phyloP scores from a whole-genome alignment of 2,888 invertebrate genomes.

The Carabus problematicus region DNA sequence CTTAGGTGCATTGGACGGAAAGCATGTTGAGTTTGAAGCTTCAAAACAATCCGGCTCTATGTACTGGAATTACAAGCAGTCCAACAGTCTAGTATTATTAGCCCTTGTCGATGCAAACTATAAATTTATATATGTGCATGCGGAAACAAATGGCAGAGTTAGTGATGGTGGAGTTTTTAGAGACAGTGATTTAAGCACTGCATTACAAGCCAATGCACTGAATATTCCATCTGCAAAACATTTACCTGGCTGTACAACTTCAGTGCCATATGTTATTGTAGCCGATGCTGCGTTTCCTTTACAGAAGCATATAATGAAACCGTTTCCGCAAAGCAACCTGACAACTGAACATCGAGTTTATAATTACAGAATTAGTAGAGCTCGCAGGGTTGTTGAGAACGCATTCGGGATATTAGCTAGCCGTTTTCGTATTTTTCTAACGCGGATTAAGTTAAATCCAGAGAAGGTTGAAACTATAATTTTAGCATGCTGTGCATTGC shows the following conservation, averaged over 20 bases:
- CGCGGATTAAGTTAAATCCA: constrained; percentile 1
- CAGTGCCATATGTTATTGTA: not conserved
- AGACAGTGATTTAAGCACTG: not conserved
- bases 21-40: not conserved
- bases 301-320: constrained; percentile 4
- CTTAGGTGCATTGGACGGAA: not conserved
- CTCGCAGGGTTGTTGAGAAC: not conserved
- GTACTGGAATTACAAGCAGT: not conserved
- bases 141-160: not conserved
- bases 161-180: constrained; percentile 1
- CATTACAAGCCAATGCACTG: not conserved
- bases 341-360: not conserved
- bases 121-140: constrained; percentile 6
- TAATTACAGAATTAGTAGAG: not conserved
- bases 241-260: not conserved
- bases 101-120: constrained; percentile 3
- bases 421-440: constrained; percentile 1
- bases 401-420: not conserved
- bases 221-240: not conserved
- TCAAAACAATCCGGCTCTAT: not conserved
- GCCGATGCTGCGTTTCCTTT: constrained; percentile 2
- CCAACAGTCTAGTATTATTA: not conserved
- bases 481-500: constrained; percentile 1
- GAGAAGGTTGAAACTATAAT: constrained; percentile 1
- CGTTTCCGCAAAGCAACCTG: not conserved